phyloP scores from a whole-genome alignment of 2,888 invertebrate genomes.

The Aleiodes leptofemur region DNA sequence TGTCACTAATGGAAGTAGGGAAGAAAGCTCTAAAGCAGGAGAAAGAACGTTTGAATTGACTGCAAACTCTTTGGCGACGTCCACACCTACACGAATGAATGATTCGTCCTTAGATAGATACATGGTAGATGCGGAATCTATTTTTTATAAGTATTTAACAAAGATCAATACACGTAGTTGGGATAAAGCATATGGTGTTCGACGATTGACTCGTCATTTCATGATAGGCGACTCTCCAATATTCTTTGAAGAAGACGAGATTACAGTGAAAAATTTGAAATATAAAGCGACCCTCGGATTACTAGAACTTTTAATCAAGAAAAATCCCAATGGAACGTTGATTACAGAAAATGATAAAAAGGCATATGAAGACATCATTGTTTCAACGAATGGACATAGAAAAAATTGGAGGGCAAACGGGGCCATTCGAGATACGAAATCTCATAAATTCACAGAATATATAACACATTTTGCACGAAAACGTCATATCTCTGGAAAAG shows the following conservation, averaged over 20 bases:
- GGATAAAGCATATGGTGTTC: constrained; percentile 48
- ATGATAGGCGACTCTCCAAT: constrained; percentile 48
- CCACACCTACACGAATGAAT: too few species aligned
- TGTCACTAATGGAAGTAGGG: too few species aligned
- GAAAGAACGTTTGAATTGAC: too few species aligned
- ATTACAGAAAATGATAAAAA: too few species aligned
- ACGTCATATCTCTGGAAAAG: not conserved
- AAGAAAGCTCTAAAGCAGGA: too few species aligned
- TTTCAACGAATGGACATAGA: too few species aligned
- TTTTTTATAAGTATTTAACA: constrained; percentile 12
- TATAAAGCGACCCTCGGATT: constrained; percentile 46
- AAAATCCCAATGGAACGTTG: not conserved
- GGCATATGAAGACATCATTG: too few species aligned
- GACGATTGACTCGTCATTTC: constrained; percentile 45
- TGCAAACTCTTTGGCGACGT: too few species aligned
- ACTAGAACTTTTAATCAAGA: not conserved
- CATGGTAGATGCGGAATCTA: constrained; percentile 11
- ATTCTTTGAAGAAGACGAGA: constrained; percentile 38
- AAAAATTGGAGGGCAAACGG: constrained; percentile 39
- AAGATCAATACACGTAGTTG: constrained; percentile 1
- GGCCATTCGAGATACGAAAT: constrained; percentile 51
- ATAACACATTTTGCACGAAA: not conserved
- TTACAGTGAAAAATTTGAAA: constrained; percentile 28
- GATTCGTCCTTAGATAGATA: constrained; percentile 30
- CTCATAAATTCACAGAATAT: not conserved